These are phyloP conservation scores for Hemibagrus guttatus DNA, from an alignment of 2,797 vertebrate genomes.

Conservation along the genomic window DNA sequence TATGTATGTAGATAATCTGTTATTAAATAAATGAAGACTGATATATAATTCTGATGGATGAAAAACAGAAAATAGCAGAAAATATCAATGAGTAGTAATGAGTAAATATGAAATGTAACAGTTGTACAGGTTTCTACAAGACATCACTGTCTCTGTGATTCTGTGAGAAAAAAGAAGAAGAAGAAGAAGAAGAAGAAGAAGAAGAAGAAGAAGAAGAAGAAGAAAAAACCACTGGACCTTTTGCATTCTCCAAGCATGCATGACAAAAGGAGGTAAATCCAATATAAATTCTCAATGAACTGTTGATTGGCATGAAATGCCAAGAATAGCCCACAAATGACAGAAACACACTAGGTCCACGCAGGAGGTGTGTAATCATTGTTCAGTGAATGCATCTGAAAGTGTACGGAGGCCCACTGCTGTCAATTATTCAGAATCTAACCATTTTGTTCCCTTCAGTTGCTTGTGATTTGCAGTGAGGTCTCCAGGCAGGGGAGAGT, in stretches of 20 bases:
- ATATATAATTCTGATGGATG: constrained; percentile 67
- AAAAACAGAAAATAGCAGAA: neutral
- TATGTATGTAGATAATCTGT: neutral
- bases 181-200: neutral
- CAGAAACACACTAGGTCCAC: constrained; percentile 46
- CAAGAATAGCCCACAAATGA: constrained; percentile 52
- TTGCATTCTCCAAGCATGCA: constrained; percentile 35
- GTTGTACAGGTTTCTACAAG: neutral
- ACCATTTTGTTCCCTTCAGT: neutral
- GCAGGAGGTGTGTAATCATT: constrained; percentile 49
- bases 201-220: neutral
- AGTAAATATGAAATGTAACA: constrained; percentile 4
- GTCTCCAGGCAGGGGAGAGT: constrained; percentile 3
- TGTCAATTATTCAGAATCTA: constrained; percentile 20
- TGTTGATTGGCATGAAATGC: constrained; percentile 44
- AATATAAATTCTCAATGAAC: constrained; percentile 29
- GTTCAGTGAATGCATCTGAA: constrained; percentile 41
- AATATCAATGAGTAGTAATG: neutral
- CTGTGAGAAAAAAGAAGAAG: neutral
- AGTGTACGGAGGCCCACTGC: constrained; percentile 23
- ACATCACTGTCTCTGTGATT: neutral
- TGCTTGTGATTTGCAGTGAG: constrained; percentile 1
- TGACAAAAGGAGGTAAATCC: constrained; percentile 46
- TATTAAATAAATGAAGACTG: neutral
- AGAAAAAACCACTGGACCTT: constrained; percentile 3